Evolutionary conservation across 1,140 invertebrate genomes (phyloP).

Genomic region (Helicoverpa zea): DNA sequence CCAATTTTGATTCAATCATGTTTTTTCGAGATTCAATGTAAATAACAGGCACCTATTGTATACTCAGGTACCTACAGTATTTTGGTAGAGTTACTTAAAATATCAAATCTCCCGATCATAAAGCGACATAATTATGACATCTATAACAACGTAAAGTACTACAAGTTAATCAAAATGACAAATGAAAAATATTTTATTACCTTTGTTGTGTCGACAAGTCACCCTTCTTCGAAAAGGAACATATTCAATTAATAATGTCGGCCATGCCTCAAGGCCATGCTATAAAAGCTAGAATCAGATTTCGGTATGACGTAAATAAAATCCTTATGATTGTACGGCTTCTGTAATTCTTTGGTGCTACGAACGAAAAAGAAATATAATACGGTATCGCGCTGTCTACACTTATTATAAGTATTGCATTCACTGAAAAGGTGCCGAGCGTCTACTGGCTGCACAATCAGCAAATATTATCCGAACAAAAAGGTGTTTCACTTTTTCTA

Average conservation of each 20-base stretch:
- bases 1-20: constrained; percentile 1
- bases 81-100: too few relatives aligned
- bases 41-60: background rate
- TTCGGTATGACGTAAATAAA: constrained; percentile 16
- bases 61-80: background rate
- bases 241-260: constrained; percentile 26
- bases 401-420: constrained; percentile 1
- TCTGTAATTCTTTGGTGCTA: background rate
- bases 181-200: constrained; percentile 5
- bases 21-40: background rate
- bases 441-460: background rate
- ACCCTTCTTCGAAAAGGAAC: constrained; percentile 24
- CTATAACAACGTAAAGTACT: background rate
- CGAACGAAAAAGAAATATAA: constrained; percentile 12
- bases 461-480: background rate
- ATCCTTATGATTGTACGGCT: constrained; percentile 3
- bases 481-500: background rate
- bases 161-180: constrained; percentile 14
- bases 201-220: background rate
- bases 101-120: too few relatives aligned
- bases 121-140: too few relatives aligned
- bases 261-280: background rate
- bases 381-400: background rate
- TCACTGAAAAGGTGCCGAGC: background rate
- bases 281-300: constrained; percentile 34